These are phyloP conservation scores for Oconnorella tubifera DNA, from an alignment of 2,888 invertebrate genomes.

Conservation along the genomic window DNA sequence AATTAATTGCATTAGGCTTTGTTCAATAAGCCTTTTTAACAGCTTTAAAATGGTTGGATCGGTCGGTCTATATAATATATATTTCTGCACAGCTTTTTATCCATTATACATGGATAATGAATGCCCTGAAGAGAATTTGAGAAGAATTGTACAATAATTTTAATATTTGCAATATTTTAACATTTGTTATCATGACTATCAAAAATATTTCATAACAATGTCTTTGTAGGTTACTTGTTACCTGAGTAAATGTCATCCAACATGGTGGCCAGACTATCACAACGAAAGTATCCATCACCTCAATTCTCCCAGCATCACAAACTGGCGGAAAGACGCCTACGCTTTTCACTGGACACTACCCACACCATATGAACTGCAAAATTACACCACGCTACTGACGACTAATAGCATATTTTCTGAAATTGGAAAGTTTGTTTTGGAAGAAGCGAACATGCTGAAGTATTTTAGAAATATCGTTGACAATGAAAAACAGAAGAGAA, in stretches of 20 bases:
- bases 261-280: conserved; percentile 45
- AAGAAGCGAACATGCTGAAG: conserved; percentile 27
- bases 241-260: conserved; percentile 47
- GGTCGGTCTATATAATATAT: no score
- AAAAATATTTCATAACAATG: no score
- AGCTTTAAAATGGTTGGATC: no score
- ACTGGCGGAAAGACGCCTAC: conserved; percentile 46
- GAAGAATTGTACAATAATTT: no score
- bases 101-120: no score
- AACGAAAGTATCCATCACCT: conserved; percentile 39
- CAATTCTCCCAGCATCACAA: conserved; percentile 37
- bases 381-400: conserved; percentile 32
- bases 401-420: conserved; percentile 44
- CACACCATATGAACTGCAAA: conserved; percentile 44
- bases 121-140: no score
- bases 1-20: no score
- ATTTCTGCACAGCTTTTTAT: no score
- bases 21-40: no score
- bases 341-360: conserved; percentile 52
- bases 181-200: no score
- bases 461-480: conserved; percentile 16
- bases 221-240: conserved; percentile 50
- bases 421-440: conserved; percentile 45
- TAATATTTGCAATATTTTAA: no score
- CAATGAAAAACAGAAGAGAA: neutral